A percentile compares a stretch with the other conserved stretches of the same genome.
Evolutionary conservation across 2,797 vertebrate species (phyloP).

Genomic region (Takifugu rubripes): DNA sequence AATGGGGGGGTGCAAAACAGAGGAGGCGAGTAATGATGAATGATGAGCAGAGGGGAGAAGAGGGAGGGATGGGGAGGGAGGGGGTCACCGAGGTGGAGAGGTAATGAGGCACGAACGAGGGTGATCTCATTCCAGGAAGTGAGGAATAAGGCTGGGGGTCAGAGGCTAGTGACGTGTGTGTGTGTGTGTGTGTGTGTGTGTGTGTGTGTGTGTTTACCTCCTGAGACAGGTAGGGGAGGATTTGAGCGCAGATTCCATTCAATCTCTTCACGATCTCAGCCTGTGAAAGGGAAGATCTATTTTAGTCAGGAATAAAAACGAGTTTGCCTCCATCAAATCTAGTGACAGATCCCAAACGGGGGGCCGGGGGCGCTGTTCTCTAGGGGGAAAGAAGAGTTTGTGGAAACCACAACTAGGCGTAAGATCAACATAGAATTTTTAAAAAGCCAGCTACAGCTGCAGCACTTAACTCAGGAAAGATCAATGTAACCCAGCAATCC

Average conservation of each 20-base stretch:
- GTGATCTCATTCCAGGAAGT: conserved; percentile 64
- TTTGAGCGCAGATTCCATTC: conserved; percentile 96
- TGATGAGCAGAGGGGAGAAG: conserved; percentile 29
- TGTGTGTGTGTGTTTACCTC: conserved; percentile 78
- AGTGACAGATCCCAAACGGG: background rate
- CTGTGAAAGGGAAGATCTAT: conserved; percentile 59
- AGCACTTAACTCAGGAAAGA: background rate
- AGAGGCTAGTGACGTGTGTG: conserved; percentile 38
- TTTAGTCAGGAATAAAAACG: background rate
- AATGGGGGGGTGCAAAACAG: background rate
- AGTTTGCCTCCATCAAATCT: background rate
- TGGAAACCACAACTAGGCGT: no score
- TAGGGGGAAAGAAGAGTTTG: no score
- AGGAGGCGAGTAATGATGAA: conserved; percentile 58
- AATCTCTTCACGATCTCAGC: conserved; percentile 97
- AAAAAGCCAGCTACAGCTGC: no score
- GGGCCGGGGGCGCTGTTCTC: no score
- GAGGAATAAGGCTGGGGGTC: conserved; percentile 50
- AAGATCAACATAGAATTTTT: no score
- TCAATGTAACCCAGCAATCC: background rate
- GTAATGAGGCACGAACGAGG: conserved; percentile 66
- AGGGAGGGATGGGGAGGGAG: conserved; percentile 40
- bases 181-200: conserved; percentile 16
- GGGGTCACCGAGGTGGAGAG: conserved; percentile 53
- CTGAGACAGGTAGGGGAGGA: conserved; percentile 96